Percentiles rank a stretch among this genome's conserved stretches.
Evolutionary conservation across 2,888 invertebrate species (phyloP).

Genomic region (Coleophora flavipennella): DNA sequence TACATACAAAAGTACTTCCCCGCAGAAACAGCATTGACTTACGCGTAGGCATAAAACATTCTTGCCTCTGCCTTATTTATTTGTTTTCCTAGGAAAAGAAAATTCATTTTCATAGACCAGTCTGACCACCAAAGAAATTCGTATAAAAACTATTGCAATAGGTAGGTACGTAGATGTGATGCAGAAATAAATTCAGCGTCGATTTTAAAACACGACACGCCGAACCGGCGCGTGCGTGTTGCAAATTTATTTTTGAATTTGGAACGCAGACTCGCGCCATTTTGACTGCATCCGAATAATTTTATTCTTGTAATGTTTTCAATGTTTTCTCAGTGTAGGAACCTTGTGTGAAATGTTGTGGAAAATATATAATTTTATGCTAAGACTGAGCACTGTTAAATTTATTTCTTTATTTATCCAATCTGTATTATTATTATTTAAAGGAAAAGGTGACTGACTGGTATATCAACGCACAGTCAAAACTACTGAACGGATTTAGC

Average conservation of each 20-base stretch:
- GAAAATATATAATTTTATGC: no score
- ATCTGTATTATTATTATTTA: no score
- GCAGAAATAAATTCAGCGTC: constrained; percentile 36
- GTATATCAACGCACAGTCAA: no score
- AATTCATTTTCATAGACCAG: neutral
- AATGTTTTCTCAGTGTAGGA: neutral
- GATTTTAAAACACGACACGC: constrained; percentile 60
- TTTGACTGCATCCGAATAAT: constrained; percentile 56
- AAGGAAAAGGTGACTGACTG: no score
- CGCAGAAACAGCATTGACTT: constrained; percentile 36
- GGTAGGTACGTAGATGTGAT: constrained; percentile 8
- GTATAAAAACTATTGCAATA: neutral
- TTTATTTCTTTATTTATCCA: no score
- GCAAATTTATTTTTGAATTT: constrained; percentile 72
- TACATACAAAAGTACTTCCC: constrained; percentile 70
- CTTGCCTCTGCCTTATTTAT: constrained; percentile 14
- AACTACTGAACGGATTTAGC: no score
- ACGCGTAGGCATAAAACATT: constrained; percentile 60
- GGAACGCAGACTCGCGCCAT: constrained; percentile 68
- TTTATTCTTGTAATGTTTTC: constrained; percentile 10
- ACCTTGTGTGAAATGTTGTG: no score
- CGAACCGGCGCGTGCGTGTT: constrained; percentile 47
- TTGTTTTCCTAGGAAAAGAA: constrained; percentile 3
- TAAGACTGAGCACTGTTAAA: no score
- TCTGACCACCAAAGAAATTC: no score